phyloP scores from a whole-genome alignment of 2,113 vertebrate genomes.

The Brienomyrus longianalis region DNA sequence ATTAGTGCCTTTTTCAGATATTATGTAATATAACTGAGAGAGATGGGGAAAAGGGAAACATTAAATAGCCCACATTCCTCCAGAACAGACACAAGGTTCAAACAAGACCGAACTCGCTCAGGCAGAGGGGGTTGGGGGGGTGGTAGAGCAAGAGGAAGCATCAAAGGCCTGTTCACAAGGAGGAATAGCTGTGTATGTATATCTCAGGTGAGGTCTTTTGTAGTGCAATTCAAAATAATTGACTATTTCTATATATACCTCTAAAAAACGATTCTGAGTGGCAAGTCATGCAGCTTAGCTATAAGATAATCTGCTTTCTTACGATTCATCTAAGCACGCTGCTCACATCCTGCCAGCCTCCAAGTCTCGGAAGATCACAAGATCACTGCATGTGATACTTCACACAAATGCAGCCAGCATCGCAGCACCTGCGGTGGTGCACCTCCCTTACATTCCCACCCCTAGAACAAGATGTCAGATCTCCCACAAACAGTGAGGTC shows the following conservation, averaged over 20 bases:
- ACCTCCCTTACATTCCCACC: not conserved
- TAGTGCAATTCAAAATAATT: not conserved
- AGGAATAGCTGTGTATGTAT: not conserved
- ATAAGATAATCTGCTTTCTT: not conserved
- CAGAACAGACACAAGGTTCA: conserved; percentile 53
- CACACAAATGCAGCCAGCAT: not conserved
- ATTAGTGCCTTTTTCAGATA: not conserved
- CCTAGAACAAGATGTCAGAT: not conserved
- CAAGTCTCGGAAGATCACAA: not conserved
- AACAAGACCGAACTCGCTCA: conserved; percentile 56
- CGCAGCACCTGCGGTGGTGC: not conserved
- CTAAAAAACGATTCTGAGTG: not conserved
- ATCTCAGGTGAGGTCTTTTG: not conserved
- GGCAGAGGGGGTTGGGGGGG: not conserved
- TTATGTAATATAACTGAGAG: not conserved
- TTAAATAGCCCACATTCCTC: conserved; percentile 57
- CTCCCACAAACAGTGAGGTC: not conserved
- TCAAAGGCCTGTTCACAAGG: not conserved
- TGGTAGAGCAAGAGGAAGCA: not conserved
- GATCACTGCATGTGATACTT: not conserved
- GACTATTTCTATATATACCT: not conserved
- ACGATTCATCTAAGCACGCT: not conserved
- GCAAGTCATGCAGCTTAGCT: no score
- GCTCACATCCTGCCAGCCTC: not conserved
- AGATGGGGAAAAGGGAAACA: conserved; percentile 12